Percentiles rank a stretch among this genome's conserved stretches.
Conservation (phyloP, 2,797 vertebrate genomes). For the Helarctos malayanus region DNA sequence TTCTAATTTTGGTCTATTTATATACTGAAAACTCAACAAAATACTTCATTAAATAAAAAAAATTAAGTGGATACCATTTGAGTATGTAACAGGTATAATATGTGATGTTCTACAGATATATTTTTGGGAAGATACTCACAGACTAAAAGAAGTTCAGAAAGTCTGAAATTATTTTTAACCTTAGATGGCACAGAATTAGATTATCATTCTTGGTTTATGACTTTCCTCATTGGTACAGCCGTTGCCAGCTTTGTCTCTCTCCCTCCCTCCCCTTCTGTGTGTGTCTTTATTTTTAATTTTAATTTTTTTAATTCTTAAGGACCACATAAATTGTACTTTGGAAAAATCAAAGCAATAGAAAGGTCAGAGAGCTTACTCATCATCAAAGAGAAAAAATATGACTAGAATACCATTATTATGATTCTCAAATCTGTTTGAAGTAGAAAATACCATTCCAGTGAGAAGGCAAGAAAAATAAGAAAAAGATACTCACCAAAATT, state of each 20-base stretch:
- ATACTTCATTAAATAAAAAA: slow-evolving; percentile 52
- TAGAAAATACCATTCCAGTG: slow-evolving; percentile 24
- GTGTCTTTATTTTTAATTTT: not conserved
- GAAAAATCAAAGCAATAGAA: slow-evolving; percentile 59
- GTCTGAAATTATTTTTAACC: slow-evolving; percentile 54
- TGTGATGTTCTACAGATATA: not conserved
- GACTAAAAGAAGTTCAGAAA: not conserved
- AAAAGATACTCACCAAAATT: slow-evolving; percentile 82
- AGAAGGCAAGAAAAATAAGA: slow-evolving; percentile 37
- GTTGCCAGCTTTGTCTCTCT: not conserved
- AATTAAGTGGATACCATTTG: not conserved
- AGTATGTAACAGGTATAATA: not conserved
- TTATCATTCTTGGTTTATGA: not conserved
- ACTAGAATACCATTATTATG: not conserved
- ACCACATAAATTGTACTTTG: slow-evolving; percentile 19
- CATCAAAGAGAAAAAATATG: slow-evolving; percentile 54
- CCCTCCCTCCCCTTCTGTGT: not conserved
- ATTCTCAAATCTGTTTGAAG: slow-evolving; percentile 16
- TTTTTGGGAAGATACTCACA: not conserved
- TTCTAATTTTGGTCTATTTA: slow-evolving; percentile 20
- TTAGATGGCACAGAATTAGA: not conserved
- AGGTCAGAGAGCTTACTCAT: not conserved
- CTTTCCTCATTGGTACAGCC: not conserved
- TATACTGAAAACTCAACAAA: slow-evolving; percentile 52
- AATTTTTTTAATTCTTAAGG: slow-evolving; percentile 43